These are phyloP conservation scores for Fabriciana adippe DNA, from an alignment of 2,888 invertebrate genomes.

Conservation along the genomic window DNA sequence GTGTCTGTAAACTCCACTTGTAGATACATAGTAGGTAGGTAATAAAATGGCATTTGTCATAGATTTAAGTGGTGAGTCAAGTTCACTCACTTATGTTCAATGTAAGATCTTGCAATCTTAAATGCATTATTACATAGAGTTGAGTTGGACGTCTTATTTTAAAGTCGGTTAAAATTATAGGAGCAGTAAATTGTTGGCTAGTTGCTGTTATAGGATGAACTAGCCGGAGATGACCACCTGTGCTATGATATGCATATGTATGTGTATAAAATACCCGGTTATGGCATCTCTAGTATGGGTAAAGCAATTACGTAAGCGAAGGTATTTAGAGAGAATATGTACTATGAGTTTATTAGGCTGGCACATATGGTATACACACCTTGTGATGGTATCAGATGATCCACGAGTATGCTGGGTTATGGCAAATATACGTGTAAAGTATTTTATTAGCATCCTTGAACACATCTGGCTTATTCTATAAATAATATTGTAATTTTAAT, in stretches of 20 bases:
- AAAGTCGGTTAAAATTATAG: conserved; percentile 8
- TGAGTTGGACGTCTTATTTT: neutral
- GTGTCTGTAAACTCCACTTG: neutral
- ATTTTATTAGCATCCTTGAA: too few relatives aligned
- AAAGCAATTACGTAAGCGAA: conserved; percentile 28
- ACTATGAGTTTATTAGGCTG: conserved; percentile 18
- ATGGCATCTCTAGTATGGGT: conserved; percentile 17
- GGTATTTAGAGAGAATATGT: conserved; percentile 28
- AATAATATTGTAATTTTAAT: too few relatives aligned
- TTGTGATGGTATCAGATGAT: neutral
- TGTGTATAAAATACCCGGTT: conserved; percentile 13
- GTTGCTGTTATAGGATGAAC: conserved; percentile 23
- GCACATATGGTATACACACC: neutral
- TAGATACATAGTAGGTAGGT: neutral
- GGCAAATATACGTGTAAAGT: too few relatives aligned
- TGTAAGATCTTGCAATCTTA: conserved; percentile 22
- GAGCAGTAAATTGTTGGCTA: conserved; percentile 24
- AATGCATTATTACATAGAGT: conserved; percentile 15
- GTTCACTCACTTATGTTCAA: conserved; percentile 14
- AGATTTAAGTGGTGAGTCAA: conserved; percentile 24
- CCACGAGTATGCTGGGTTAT: too few relatives aligned
- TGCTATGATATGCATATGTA: conserved; percentile 13
- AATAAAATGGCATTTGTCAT: conserved; percentile 11
- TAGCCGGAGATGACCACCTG: conserved; percentile 30
- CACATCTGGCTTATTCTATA: too few relatives aligned